Evolutionary conservation across 2,113 vertebrate genomes (phyloP), one percentile per base, ranked within the genome.

Genomic region (Gnathonemus longibarbis): DNA sequence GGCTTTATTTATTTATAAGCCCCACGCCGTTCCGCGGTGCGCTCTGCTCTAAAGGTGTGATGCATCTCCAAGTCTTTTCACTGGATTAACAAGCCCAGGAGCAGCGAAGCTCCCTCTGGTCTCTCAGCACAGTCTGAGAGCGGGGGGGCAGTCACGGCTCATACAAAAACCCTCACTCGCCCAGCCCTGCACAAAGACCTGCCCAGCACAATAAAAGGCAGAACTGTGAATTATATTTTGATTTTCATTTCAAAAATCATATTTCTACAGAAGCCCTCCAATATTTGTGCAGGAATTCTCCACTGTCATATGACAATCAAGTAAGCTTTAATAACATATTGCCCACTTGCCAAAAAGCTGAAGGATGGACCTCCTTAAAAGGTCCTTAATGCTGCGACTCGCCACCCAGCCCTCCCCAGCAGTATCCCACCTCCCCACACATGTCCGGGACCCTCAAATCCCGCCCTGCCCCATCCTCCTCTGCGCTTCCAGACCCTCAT

Each of bases 1-100:
- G 50, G 24, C 31, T 53, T 87, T 87, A 31, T 87, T 87, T 87
- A 87, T 87, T 87, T 87, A 50, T 27, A 48, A 87, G 53, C n/a
- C 27, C 50, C 42, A n/a, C 24, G 17, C 15, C 19, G 42, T 6
- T 31, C 31, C 35, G 7, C 6, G 2, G 39, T 6, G n/a, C 17
- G 35, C 31, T 42, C 42, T 10, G 21, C 74, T 42, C 74, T 42
- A 21, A 80, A 35, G 39, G 45, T 84, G 35, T 10, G 42, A 84
- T 48, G 35, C 74, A 80, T 80, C 17, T 80, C 74, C 74, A 80
- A 42, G 31, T 80, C 15, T 84, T 48, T 11, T 48, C 45, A 84
- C 83, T 46, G 39, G 42, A 84, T 48, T 84, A 84, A 84, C 74
- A 80, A 80, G 74, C 74, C 74, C 74, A 80, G 74, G 35, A 42